Evolutionary conservation across 2,797 vertebrate species (phyloP).

Genomic region (Leptoclinus maculatus): DNA sequence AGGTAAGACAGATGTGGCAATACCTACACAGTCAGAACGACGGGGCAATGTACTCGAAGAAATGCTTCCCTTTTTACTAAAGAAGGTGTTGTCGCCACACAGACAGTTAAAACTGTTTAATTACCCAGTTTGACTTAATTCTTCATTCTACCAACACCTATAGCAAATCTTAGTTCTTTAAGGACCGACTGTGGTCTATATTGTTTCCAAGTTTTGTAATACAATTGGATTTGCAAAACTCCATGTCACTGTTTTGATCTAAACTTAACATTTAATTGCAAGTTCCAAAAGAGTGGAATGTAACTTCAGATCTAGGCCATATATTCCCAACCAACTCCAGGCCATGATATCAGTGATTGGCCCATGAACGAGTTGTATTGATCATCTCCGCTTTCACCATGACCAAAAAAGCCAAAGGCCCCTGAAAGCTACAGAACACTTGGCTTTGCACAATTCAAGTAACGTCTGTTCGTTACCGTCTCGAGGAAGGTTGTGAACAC

Average conservation of each 20-base stretch:
- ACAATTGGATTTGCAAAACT: background rate
- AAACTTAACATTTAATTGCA: background rate
- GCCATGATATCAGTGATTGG: background rate
- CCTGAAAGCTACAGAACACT: slow-evolving; percentile 3
- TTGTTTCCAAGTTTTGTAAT: background rate
- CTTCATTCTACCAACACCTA: slow-evolving; percentile 18
- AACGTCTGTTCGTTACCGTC: background rate
- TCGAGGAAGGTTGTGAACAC: background rate
- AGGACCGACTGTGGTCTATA: background rate
- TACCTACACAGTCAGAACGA: slow-evolving; percentile 49
- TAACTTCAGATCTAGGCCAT: background rate
- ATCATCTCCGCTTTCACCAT: background rate
- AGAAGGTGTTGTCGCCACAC: slow-evolving; percentile 24
- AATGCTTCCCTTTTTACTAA: slow-evolving; percentile 31
- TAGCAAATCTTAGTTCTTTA: slow-evolving; percentile 5
- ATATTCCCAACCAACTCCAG: slow-evolving; percentile 8
- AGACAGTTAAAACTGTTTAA: slow-evolving; percentile 33
- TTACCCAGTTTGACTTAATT: slow-evolving; percentile 15
- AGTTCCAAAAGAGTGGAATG: background rate
- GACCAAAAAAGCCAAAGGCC: background rate
- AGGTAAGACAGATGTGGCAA: slow-evolving; percentile 46
- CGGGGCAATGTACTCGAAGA: slow-evolving; percentile 24
- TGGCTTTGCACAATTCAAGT: background rate
- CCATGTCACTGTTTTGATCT: background rate
- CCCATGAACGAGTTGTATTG: background rate